phyloP scores from a whole-genome alignment of 2,888 invertebrate genomes.

The Athalia circularis region DNA sequence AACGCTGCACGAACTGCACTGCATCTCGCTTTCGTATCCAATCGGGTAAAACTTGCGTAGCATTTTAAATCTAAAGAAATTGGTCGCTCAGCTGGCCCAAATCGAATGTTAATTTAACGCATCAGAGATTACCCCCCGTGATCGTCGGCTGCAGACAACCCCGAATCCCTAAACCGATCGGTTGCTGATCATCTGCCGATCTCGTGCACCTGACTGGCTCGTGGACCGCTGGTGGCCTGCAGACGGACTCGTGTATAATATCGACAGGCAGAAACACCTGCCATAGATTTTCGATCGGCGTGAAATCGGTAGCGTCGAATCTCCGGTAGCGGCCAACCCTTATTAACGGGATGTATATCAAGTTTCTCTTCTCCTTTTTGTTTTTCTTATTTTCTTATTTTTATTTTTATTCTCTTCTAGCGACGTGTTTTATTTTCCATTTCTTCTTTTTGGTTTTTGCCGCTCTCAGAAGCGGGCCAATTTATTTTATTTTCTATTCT shows the following conservation, averaged over 20 bases:
- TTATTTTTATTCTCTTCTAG: neutral
- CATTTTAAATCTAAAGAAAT: conserved; percentile 5
- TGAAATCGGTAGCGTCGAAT: conserved; percentile 45
- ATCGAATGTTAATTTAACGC: conserved; percentile 43
- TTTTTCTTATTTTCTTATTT: too few relatives aligned
- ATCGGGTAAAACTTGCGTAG: neutral
- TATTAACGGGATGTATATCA: conserved; percentile 28
- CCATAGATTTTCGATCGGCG: conserved; percentile 44
- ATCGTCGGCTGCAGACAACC: conserved; percentile 31
- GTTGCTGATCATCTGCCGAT: conserved; percentile 45
- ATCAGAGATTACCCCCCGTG: conserved; percentile 45
- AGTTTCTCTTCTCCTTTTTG: neutral
- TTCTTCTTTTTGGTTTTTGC: neutral
- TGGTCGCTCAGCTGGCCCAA: conserved; percentile 34
- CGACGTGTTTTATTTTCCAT: too few relatives aligned
- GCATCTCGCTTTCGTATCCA: neutral
- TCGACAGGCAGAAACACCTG: conserved; percentile 39
- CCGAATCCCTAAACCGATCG: conserved; percentile 44
- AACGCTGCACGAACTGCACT: neutral
- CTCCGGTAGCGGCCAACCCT: conserved; percentile 42
- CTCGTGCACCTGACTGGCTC: conserved; percentile 40
- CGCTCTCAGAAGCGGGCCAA: neutral
- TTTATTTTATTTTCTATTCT: neutral
- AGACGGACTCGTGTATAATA: neutral
- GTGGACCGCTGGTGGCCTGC: conserved; percentile 34